Percentiles rank a stretch among this genome's conserved stretches.
Evolutionary conservation across 1,140 invertebrate genomes (phyloP).

Genomic region (Lepidurus couesii): DNA sequence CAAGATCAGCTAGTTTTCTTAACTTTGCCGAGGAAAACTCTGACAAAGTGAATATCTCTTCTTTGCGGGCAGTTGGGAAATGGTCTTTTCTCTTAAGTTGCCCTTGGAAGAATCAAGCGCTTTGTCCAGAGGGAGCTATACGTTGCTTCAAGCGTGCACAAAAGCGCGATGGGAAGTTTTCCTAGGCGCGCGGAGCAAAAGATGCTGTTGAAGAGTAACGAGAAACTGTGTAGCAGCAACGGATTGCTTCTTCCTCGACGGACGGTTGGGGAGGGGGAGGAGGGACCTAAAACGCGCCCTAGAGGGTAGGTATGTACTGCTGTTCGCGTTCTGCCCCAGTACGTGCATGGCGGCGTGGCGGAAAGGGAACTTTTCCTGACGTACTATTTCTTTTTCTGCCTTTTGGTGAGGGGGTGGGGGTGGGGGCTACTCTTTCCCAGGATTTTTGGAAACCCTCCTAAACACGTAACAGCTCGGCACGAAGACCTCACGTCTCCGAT

Average conservation of each 20-base stretch:
- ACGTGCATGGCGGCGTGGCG: neutral
- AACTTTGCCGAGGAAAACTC: neutral
- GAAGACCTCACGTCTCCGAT: neutral
- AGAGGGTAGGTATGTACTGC: constrained; percentile 12
- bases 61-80: constrained; percentile 8
- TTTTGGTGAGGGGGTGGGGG: too few relatives aligned
- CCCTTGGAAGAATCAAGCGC: constrained; percentile 3
- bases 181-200: neutral
- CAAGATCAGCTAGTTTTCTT: neutral
- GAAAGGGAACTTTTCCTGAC: neutral
- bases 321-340: neutral
- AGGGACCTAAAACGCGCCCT: neutral
- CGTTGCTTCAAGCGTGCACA: constrained; percentile 20
- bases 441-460: neutral
- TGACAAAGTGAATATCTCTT: constrained; percentile 22
- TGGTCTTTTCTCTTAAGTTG: constrained; percentile 1
- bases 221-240: neutral
- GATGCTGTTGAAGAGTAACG: constrained; percentile 3
- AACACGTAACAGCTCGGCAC: neutral
- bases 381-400: neutral
- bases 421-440: neutral
- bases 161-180: neutral
- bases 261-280: neutral
- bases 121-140: constrained; percentile 7
- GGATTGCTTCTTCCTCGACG: neutral